These are phyloP conservation scores for Bombus terrestris DNA, from an alignment of 1,140 invertebrate genomes.

Conservation along the genomic window DNA sequence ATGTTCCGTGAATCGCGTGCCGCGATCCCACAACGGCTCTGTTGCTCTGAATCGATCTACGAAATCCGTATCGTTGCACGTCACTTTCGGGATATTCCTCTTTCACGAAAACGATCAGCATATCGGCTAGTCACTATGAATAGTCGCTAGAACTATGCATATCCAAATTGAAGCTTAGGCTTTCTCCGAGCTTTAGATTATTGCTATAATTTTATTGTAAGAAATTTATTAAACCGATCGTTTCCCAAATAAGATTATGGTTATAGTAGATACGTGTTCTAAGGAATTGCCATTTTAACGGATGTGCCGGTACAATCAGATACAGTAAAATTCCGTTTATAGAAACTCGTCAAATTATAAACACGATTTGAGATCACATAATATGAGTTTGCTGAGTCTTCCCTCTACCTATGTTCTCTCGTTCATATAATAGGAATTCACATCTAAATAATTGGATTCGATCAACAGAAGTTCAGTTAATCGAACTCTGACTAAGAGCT, in stretches of 20 bases:
- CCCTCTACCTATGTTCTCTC: neutral
- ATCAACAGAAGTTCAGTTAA: neutral
- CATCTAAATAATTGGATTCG: neutral
- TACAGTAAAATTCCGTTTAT: neutral
- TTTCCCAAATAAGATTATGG: neutral
- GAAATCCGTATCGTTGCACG: neutral
- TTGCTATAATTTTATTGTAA: no score
- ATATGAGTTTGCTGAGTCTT: neutral
- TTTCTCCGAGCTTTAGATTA: neutral
- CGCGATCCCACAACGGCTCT: neutral
- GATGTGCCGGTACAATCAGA: neutral
- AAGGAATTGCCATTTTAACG: neutral
- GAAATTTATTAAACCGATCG: neutral
- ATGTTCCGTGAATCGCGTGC: constrained; percentile 39
- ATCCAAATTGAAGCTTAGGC: neutral
- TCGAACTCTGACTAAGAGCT: neutral
- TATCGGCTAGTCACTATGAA: no score
- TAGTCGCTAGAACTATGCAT: neutral
- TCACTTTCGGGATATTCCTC: neutral
- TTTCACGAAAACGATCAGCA: no score
- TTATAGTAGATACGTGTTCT: neutral
- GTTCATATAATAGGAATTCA: neutral
- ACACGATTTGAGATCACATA: neutral
- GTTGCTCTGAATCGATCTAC: constrained; percentile 12
- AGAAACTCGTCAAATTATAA: neutral